These are phyloP conservation scores for Temnothorax nylanderi DNA, from an alignment of 1,140 invertebrate species.

Conservation along the genomic window DNA sequence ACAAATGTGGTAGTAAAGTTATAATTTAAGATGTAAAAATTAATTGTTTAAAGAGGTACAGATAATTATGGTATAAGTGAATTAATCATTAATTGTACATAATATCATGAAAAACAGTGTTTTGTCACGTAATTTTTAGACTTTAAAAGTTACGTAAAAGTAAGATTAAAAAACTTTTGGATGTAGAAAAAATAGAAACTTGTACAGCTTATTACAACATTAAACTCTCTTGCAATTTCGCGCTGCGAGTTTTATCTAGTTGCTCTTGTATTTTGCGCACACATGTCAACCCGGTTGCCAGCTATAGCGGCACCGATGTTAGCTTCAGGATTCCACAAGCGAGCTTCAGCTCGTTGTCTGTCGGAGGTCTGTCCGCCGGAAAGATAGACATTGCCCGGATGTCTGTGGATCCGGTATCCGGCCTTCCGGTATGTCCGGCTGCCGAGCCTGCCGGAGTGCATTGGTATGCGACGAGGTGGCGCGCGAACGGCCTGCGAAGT, in stretches of 20 bases:
- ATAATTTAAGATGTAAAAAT: neutral
- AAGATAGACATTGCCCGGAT: slow-evolving; percentile 75
- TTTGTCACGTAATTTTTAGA: neutral
- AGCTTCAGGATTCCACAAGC: slow-evolving; percentile 56
- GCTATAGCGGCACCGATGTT: slow-evolving; percentile 11
- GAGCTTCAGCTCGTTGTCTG: slow-evolving; percentile 62
- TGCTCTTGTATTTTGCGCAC: slow-evolving; percentile 21
- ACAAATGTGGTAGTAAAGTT: neutral
- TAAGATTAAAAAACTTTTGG: neutral
- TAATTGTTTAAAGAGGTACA: neutral
- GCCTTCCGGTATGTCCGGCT: slow-evolving; percentile 72
- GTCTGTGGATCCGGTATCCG: slow-evolving; percentile 69
- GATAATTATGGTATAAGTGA: neutral
- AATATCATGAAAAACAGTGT: neutral
- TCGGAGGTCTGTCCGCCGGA: slow-evolving; percentile 63
- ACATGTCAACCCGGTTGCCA: slow-evolving; percentile 34
- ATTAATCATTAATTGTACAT: neutral
- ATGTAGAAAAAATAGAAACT: neutral
- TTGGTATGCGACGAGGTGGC: slow-evolving; percentile 75
- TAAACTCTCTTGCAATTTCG: neutral
- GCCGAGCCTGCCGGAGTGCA: slow-evolving; percentile 66
- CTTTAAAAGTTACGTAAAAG: neutral
- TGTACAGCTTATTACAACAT: neutral
- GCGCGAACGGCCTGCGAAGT: slow-evolving; percentile 75
- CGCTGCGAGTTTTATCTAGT: neutral